Conservation (phyloP, 2,797 vertebrate species). For the Melanogrammus aeglefinus region DNA sequence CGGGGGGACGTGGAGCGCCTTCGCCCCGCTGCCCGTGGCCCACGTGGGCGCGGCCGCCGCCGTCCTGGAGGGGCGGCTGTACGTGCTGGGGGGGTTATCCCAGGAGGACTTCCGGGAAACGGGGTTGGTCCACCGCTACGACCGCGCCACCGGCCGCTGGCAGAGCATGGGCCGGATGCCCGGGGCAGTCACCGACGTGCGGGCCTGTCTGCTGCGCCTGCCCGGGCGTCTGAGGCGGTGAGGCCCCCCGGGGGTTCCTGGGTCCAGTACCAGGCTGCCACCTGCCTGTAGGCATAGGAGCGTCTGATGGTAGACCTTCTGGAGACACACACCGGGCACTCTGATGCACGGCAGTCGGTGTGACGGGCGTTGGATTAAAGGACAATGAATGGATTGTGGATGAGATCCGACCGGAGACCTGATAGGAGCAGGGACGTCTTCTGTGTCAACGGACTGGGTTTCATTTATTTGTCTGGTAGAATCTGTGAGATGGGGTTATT, state of each 20-base stretch:
- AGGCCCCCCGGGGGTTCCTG: background rate
- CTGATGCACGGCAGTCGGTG: too few relatives aligned
- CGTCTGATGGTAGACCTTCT: background rate
- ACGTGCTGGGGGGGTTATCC: slow-evolving; percentile 74
- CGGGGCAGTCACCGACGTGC: slow-evolving; percentile 67
- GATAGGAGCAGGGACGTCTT: background rate
- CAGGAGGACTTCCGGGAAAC: slow-evolving; percentile 74
- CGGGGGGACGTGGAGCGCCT: slow-evolving; percentile 55
- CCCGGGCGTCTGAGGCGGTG: slow-evolving; percentile 57
- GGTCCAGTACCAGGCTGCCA: background rate
- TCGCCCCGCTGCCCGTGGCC: slow-evolving; percentile 55
- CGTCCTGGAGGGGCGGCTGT: slow-evolving; percentile 72
- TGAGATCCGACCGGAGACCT: background rate
- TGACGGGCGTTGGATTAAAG: too few relatives aligned
- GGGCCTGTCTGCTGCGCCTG: slow-evolving; percentile 65
- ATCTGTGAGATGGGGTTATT: too few relatives aligned
- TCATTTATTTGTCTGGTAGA: too few relatives aligned
- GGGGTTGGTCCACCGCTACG: slow-evolving; percentile 69
- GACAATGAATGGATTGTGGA: too few relatives aligned
- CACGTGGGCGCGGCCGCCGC: slow-evolving; percentile 73
- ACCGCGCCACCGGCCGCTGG: slow-evolving; percentile 64
- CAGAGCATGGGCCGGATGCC: slow-evolving; percentile 69
- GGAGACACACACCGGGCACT: too few relatives aligned
- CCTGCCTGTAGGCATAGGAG: background rate
- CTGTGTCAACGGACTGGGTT: too few relatives aligned